A percentile compares a stretch with the other conserved stretches of the same genome.
Evolutionary conservation across 2,797 vertebrate genomes (phyloP).

Genomic region (Crenuchus spilurus): DNA sequence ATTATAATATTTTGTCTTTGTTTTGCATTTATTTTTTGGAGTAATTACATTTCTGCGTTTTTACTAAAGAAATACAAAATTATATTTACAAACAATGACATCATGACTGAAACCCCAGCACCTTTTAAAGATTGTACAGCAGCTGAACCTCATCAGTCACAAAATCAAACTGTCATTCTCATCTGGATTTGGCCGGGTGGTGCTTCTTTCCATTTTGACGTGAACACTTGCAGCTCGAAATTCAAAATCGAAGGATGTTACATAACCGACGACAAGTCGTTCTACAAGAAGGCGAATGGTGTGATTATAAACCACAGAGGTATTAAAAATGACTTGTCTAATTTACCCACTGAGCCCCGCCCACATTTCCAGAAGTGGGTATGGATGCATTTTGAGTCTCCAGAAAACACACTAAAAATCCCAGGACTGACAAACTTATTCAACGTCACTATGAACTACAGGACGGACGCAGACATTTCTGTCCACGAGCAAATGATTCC

Average conservation of each 20-base stretch:
- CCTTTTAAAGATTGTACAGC: too few relatives aligned
- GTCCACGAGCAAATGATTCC: slow-evolving; percentile 31
- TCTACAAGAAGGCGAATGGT: slow-evolving; percentile 16
- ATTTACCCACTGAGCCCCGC: slow-evolving; percentile 27
- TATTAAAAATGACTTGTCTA: slow-evolving; percentile 28
- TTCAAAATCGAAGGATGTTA: slow-evolving; percentile 33
- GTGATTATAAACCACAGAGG: slow-evolving; percentile 37
- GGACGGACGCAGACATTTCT: slow-evolving; percentile 25
- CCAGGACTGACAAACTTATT: slow-evolving; percentile 29
- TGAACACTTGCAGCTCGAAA: slow-evolving; percentile 6
- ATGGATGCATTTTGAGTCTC: slow-evolving; percentile 48
- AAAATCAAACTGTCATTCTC: slow-evolving; percentile 27
- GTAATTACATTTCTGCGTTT: too few relatives aligned
- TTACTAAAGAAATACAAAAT: too few relatives aligned
- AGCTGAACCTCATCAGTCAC: too few relatives aligned
- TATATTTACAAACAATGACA: too few relatives aligned
- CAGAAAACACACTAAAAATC: slow-evolving; percentile 7
- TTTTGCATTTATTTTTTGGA: too few relatives aligned
- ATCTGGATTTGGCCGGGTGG: slow-evolving; percentile 37
- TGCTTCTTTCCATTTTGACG: not conserved
- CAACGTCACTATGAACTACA: slow-evolving; percentile 42
- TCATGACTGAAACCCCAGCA: too few relatives aligned
- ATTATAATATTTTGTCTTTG: too few relatives aligned
- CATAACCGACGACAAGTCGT: slow-evolving; percentile 21
- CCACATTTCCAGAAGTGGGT: slow-evolving; percentile 44